Conservation (phyloP, 2,888 invertebrate species). For the Drosophila kanekoi region DNA sequence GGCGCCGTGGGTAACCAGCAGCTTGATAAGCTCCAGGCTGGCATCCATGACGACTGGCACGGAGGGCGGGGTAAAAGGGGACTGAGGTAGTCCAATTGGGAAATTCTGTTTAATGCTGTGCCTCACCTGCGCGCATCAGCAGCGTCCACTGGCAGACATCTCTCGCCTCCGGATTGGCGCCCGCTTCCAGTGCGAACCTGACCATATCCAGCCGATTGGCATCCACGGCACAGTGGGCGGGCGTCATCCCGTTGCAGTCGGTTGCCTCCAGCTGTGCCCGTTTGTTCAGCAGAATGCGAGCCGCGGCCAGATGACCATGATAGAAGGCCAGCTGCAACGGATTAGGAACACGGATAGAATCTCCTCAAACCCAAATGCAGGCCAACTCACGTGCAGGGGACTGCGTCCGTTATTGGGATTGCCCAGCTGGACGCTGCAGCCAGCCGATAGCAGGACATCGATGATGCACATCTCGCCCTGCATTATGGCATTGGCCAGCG, state of each 20-base stretch:
- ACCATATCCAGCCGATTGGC: conserved; percentile 83
- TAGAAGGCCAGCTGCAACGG: conserved; percentile 82
- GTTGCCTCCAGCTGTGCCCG: conserved; percentile 82
- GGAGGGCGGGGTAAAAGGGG: too few species aligned
- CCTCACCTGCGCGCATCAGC: conserved; percentile 82
- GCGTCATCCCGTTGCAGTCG: conserved; percentile 83
- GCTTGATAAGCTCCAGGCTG: conserved; percentile 79
- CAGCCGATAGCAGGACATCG: conserved; percentile 81
- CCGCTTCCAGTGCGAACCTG: conserved; percentile 83
- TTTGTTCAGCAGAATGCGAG: conserved; percentile 83
- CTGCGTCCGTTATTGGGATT: conserved; percentile 81
- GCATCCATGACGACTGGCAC: conserved; percentile 82
- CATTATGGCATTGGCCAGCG: conserved; percentile 83
- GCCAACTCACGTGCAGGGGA: conserved; percentile 81
- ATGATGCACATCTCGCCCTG: conserved; percentile 82
- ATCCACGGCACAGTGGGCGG: conserved; percentile 84
- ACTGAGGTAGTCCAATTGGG: background rate
- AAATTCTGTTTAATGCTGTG: too few species aligned
- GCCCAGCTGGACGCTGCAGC: conserved; percentile 82
- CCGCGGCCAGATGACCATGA: conserved; percentile 82
- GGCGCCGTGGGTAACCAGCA: conserved; percentile 79
- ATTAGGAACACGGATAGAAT: background rate
- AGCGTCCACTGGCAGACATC: conserved; percentile 84
- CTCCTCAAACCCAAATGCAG: background rate
- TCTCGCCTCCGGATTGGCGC: conserved; percentile 81